Base-by-base conservation (phyloP, 2,797 vertebrate genomes). In the Borostomias antarcticus region DNA sequence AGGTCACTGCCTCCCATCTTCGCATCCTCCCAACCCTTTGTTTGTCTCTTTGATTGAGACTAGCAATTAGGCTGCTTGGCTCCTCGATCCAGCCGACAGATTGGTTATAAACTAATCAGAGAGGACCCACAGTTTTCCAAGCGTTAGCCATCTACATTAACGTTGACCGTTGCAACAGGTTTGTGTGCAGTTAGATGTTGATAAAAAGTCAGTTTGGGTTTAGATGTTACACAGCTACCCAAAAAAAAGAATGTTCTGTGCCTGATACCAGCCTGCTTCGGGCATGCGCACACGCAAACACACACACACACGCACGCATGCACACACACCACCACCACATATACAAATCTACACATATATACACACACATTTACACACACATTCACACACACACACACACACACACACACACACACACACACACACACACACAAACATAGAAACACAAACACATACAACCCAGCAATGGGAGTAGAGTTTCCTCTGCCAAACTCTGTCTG, bases 21-120 rank as follows among this genome's bases (percentile, higher is more conserved):
- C n/a, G n/a, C n/a, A n/a, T n/a, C 40, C 82, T 85, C 73, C 82
- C 74, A 74, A 79, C 79, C 83, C 81, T 86, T 85, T 86, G 88
- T 92, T 87, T 90, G 86, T 89, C 88, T 88, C 74, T 83, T 78
- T 89, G 88, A 92, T 89, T 91, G 88, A 91, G 87, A 84, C 86
- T 82, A 78, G 85, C 88, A 89, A 92, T 92, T 92, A 92, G 84
- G 77, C 66, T 74, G 73, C 64, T 71, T 79, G 78, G 81, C 76
- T 26, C 40, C 69, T 70, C 73, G 79, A 74, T 71, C 82, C 77
- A 76, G 67, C 74, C 69, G 76, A 70, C 62, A 82, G 85, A 86
- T 70, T 79, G 85, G 81, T 87, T 87, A 86, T 79, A 86, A 87
- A 79, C 87, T 89, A 83, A 90, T 91, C 87, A 88, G 68, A 72